A percentile compares a stretch with the other conserved stretches of the same genome.
phyloP scores from a whole-genome alignment of 2,888 invertebrate species.

The Cremastinae sp. region DNA sequence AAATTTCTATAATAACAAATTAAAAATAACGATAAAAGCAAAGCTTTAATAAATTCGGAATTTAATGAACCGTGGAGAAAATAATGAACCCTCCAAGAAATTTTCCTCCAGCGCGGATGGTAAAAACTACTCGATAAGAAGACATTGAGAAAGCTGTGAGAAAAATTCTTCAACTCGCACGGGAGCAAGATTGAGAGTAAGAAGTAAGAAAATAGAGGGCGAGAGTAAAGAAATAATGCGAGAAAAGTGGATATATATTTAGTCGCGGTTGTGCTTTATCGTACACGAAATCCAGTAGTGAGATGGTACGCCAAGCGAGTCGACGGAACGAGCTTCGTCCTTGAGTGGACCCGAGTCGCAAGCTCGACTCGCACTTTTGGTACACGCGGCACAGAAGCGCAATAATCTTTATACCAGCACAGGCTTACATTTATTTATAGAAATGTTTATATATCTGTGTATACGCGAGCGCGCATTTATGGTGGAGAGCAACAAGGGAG shows the following conservation, averaged over 20 bases:
- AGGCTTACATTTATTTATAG: neutral
- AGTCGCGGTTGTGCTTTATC: slow-evolving; percentile 18
- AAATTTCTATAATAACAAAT: no score
- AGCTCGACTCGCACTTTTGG: slow-evolving; percentile 28
- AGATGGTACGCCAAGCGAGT: slow-evolving; percentile 43
- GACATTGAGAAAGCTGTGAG: slow-evolving; percentile 1
- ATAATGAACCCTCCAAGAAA: no score
- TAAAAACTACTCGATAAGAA: no score
- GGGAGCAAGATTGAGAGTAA: slow-evolving; percentile 12
- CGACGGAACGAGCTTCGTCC: slow-evolving; percentile 58
- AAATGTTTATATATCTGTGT: slow-evolving; percentile 4
- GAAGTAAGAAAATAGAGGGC: slow-evolving; percentile 8
- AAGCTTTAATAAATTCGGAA: no score
- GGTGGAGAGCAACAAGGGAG: slow-evolving; percentile 13
- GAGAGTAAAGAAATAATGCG: slow-evolving; percentile 28
- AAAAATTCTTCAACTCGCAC: no score
- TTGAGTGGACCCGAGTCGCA: slow-evolving; percentile 65
- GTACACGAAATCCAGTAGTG: slow-evolving; percentile 20
- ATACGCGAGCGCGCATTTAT: neutral
- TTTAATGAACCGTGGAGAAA: no score
- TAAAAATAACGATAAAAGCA: no score
- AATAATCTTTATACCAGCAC: no score
- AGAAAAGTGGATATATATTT: slow-evolving; percentile 43
- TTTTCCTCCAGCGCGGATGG: no score
- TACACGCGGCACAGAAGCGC: neutral